These are phyloP conservation scores for Acrocephalus arundinaceus DNA, from an alignment of 2,113 vertebrate species.

Conservation along the genomic window DNA sequence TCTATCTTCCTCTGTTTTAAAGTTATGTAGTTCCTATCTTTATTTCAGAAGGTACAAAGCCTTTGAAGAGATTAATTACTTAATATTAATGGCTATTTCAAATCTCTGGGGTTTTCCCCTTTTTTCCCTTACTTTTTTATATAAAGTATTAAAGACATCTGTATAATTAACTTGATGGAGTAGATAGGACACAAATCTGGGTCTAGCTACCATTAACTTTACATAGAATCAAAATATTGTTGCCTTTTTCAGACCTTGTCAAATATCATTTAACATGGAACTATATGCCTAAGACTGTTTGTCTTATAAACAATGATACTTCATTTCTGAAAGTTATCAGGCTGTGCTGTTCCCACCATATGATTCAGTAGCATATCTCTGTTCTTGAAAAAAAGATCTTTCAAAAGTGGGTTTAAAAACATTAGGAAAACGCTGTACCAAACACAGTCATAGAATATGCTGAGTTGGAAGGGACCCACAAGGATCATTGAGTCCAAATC, in stretches of 20 bases:
- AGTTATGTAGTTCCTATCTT: background rate
- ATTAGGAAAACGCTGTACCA: background rate
- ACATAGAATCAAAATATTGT: background rate
- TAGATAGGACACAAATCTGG: background rate
- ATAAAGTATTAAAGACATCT: background rate
- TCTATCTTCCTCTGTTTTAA: background rate
- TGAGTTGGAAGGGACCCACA: background rate
- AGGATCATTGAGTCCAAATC: background rate
- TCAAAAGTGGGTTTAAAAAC: background rate
- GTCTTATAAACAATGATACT: background rate
- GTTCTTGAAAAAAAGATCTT: background rate
- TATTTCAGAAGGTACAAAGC: background rate
- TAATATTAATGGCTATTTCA: background rate
- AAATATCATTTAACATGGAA: background rate
- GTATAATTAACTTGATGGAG: background rate
- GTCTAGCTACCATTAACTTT: background rate
- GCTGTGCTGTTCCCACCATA: background rate
- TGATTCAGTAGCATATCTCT: background rate
- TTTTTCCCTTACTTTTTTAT: background rate
- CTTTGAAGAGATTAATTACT: background rate
- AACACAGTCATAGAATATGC: background rate
- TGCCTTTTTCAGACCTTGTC: background rate
- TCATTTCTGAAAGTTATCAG: background rate
- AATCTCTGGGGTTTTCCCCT: accelerated
- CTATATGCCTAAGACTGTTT: background rate